Evolutionary conservation across 1,140 invertebrate genomes (phyloP), one percentile per base, ranked within the genome.

Genomic region (Drosophila bipectinata): DNA sequence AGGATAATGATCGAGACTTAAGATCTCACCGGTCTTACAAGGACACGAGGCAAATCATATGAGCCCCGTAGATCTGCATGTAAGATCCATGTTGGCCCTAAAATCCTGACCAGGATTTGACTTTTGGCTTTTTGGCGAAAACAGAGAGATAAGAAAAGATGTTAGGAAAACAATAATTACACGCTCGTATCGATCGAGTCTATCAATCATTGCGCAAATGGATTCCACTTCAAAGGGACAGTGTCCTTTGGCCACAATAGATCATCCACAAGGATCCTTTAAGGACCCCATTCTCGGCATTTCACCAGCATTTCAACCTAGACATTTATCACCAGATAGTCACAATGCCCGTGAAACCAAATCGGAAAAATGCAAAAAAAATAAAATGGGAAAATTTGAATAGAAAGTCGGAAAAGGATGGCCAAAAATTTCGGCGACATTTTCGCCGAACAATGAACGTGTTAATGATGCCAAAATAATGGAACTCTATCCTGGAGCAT

Each of bases 381-480:
- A 18, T 21, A 30, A 26, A 47, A 49, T 44, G 55, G 41, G 41
- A 55, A 44, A 64, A 87, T 87, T 76, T 87, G 74, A 85, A 87
- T 87, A 82, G 82, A 68, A 59, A 44, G 54, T 47, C 26, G 53
- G 18, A 77, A 60, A 12, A 52, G 51, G 18, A 63, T 57, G 61
- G 66, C 59, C 54, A 69, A 77, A 66, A 61, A 12, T 37, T 60
- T 55, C 66, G 44, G 61, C 54, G 52, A 53, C 47, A 73, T 47
- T 60, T 60, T 30, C 30, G 12, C 21, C 21, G 63, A 72, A 90
- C 88, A 90, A 83, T 71, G 62, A 64, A 87, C 66, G 87, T 90
- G 87, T 90, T 90, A 90, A 90, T 90, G 87, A 90, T 90, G 81
- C 82, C 66, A 77, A 87, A 79, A 89, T 82, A 87, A 88, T 76